Evolutionary conservation across 2,888 invertebrate species (phyloP).

Genomic region (Himalopsyche kuldschensis): DNA sequence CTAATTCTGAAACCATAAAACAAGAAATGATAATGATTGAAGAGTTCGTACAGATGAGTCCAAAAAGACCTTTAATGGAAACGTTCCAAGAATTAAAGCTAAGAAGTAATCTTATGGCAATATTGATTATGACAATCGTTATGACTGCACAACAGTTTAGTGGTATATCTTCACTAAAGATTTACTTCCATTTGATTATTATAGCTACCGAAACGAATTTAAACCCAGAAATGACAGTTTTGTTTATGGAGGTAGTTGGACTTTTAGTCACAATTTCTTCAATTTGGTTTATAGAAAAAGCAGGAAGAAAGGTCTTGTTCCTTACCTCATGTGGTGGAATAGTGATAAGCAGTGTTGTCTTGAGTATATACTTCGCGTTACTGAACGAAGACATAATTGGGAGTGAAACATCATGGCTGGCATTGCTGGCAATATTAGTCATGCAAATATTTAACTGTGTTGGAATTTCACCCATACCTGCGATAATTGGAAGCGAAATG

Average conservation of each 20-base stretch:
- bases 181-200: constrained; percentile 6
- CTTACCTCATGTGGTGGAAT: not conserved
- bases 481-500: constrained; percentile 4
- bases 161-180: not conserved
- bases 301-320: not conserved
- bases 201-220: not conserved
- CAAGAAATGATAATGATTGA: constrained; percentile 42
- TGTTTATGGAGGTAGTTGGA: constrained; percentile 2
- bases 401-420: not conserved
- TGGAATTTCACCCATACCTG: constrained; percentile 1
- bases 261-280: not conserved
- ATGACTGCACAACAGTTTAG: constrained; percentile 12
- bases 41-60: constrained; percentile 43
- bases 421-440: not conserved
- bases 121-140: constrained; percentile 3
- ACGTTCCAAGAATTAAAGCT: constrained; percentile 13
- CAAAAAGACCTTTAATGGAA: constrained; percentile 41
- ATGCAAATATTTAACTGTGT: constrained; percentile 12
- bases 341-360: not conserved
- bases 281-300: not conserved
- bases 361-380: not conserved
- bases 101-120: not conserved
- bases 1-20: constrained; percentile 39
- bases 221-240: not conserved
- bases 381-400: not conserved